Evolutionary conservation across 2,888 invertebrate species (phyloP).

Genomic region (Cerastoderma edule): DNA sequence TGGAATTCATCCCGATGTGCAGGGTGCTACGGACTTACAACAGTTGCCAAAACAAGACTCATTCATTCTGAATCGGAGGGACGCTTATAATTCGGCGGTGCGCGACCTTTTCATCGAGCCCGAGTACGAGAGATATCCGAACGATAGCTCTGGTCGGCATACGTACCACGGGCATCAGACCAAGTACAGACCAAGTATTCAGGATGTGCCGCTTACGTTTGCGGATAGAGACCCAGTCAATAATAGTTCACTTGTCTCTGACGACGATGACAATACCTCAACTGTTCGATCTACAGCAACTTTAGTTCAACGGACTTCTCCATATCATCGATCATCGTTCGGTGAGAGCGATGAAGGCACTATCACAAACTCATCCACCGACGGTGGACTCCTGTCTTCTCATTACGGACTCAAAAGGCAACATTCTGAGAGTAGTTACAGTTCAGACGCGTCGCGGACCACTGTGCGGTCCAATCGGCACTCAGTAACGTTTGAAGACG

Average conservation of each 20-base stretch:
- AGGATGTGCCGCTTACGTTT: constrained; percentile 78
- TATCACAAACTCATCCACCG: constrained; percentile 66
- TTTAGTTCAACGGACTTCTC: constrained; percentile 60
- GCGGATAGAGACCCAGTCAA: constrained; percentile 59
- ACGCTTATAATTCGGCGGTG: constrained; percentile 82
- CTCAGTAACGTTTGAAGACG: constrained; percentile 82
- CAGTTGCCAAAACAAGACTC: constrained; percentile 71
- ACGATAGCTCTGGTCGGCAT: constrained; percentile 87
- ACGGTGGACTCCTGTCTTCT: constrained; percentile 64
- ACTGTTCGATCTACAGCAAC: constrained; percentile 69
- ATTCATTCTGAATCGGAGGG: constrained; percentile 78
- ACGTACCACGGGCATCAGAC: constrained; percentile 94
- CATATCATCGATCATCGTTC: constrained; percentile 67
- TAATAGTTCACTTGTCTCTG: constrained; percentile 33
- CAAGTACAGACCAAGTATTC: constrained; percentile 84
- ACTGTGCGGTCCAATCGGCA: constrained; percentile 75
- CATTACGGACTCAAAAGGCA: constrained; percentile 75
- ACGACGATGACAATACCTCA: constrained; percentile 56
- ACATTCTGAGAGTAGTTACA: constrained; percentile 77
- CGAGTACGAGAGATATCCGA: constrained; percentile 72
- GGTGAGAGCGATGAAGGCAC: constrained; percentile 74
- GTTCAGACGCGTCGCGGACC: constrained; percentile 76
- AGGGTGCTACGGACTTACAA: constrained; percentile 62
- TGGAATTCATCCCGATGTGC: constrained; percentile 77
- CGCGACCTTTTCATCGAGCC: constrained; percentile 81